Evolutionary conservation across 2,797 vertebrate species (phyloP).

Genomic region (Coreius guichenoti): DNA sequence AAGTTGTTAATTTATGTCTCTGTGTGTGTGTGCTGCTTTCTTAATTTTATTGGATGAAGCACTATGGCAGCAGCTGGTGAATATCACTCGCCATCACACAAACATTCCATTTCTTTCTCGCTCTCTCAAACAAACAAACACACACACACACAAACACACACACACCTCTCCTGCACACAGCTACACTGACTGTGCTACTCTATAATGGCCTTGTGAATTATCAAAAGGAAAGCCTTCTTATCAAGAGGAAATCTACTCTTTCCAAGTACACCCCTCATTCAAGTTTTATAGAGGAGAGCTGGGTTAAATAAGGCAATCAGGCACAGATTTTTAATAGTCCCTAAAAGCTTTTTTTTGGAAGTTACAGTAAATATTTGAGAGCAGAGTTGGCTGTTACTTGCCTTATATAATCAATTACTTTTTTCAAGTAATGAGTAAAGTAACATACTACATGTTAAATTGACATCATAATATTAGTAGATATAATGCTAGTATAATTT

Average conservation of each 20-base stretch:
- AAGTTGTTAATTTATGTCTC: background rate
- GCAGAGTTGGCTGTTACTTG: background rate
- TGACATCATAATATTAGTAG: background rate
- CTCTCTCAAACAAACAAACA: background rate
- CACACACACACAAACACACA: background rate
- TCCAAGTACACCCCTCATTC: background rate
- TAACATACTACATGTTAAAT: background rate
- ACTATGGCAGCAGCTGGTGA: conserved; percentile 18
- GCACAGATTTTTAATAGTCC: conserved; percentile 10
- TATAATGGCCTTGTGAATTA: conserved; percentile 1
- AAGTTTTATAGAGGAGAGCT: background rate
- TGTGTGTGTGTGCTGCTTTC: background rate
- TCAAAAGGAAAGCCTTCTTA: conserved; percentile 10
- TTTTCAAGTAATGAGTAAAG: background rate
- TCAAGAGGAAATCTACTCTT: conserved; percentile 26
- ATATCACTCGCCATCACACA: conserved; percentile 26
- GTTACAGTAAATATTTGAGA: background rate
- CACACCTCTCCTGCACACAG: background rate
- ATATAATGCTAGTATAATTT: background rate
- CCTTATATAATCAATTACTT: background rate
- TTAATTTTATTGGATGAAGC: conserved; percentile 6
- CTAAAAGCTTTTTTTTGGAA: background rate
- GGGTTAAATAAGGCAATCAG: conserved; percentile 13
- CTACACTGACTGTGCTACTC: background rate
- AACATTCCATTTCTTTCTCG: background rate